Conservation (phyloP, 2,797 vertebrate species). For the Urophycis tenuis region DNA sequence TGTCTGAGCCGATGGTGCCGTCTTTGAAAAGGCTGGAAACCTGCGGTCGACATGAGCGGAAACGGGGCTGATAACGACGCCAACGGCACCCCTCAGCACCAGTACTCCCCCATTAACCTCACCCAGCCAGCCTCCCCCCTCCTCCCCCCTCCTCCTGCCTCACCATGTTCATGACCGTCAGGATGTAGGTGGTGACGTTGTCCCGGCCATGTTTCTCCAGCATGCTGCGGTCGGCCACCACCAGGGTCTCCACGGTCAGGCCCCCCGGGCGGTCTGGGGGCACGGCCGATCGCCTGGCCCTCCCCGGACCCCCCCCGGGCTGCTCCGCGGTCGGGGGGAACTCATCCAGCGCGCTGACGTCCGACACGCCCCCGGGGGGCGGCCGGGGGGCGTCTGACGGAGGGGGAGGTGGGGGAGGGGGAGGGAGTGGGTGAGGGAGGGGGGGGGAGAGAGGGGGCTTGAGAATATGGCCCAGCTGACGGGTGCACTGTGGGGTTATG, state of each 20-base stretch:
- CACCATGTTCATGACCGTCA: constrained; percentile 99
- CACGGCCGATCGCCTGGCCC: constrained; percentile 81
- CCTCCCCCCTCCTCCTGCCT: neutral
- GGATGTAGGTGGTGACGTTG: constrained; percentile 91
- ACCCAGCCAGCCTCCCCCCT: neutral
- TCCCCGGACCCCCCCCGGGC: constrained; percentile 43
- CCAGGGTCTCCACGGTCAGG: constrained; percentile 93
- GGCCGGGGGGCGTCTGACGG: constrained; percentile 81
- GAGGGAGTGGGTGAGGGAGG: no score
- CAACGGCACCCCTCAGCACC: neutral
- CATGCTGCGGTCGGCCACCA: constrained; percentile 97
- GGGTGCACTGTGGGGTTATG: no score
- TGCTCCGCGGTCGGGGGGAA: constrained; percentile 45
- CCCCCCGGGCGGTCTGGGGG: constrained; percentile 76
- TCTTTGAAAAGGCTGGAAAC: constrained; percentile 98
- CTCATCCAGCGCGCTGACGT: constrained; percentile 78
- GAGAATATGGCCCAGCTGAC: no score
- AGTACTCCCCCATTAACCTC: neutral
- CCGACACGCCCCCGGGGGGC: constrained; percentile 65
- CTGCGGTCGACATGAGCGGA: constrained; percentile 53
- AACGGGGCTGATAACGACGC: neutral
- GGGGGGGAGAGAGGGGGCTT: no score
- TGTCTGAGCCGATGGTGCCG: constrained; percentile 93
- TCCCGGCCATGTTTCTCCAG: constrained; percentile 91
- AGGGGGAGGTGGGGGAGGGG: no score